Base-by-base conservation (phyloP, 2,888 invertebrate species). In the Monopis laevigella region DNA sequence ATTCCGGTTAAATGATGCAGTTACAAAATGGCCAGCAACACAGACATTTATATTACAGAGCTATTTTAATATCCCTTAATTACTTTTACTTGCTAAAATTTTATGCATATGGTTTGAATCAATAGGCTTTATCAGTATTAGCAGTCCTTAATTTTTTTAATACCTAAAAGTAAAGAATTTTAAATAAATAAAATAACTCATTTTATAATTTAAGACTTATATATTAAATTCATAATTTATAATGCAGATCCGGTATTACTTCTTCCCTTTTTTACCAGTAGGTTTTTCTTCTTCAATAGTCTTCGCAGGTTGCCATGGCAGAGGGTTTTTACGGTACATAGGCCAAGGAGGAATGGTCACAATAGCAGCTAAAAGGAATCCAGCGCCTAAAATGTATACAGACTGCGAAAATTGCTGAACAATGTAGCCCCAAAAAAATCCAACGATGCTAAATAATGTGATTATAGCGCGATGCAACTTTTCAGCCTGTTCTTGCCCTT, bases 291-390 rank as follows among this genome's bases (percentile, higher is more conserved):
- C 84, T 66, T 80, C 78, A 5, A 59, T 54, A 45, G 47, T 77
- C 49, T 55, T 69, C 35, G 90, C 86, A 60, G 92, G 93, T 62
- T 93, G 94, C 97, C 97, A 97, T 47, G 89, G 89, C 3, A 97
- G 74, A 2, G 96, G 89, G 59, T 93, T 92, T 47, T 87, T 86
- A 47, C 96, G 85, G 59, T 94, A 97, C 86, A 96, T 90, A 0
- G 96, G 94, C 96, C 97, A 97, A n/a, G 96, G 96, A 17, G 96
- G 96, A 54, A 97, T 88, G 1, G 95, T 94, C 32, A 96, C 66
- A 58, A 96, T 72, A 28, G 92, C 88, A 32, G 96, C 94, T 47
- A 97, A 73, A 1, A 91, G 80, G 59, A 96, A 96, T 47, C 97
- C 97, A 54, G 93, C 95, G 21, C 92, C 92, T 38, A 97, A 81